phyloP scores from a whole-genome alignment of 2,113 vertebrate genomes.

The Ctenomys sociabilis region DNA sequence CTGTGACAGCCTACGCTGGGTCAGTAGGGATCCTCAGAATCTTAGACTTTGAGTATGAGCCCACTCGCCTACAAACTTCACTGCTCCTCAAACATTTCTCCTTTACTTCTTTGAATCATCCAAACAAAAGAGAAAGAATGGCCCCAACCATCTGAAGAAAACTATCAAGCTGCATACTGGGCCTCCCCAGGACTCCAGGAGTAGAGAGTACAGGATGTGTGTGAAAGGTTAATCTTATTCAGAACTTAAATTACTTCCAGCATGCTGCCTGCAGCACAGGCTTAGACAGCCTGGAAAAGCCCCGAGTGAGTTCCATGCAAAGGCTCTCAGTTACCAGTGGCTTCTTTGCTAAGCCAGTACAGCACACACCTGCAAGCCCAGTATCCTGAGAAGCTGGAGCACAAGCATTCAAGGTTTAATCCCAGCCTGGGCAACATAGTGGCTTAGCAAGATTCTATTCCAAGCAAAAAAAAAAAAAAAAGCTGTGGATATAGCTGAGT shows the following conservation, averaged over 20 bases:
- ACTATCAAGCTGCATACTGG: not conserved
- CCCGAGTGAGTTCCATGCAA: not conserved
- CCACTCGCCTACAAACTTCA: not conserved
- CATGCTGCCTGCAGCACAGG: not conserved
- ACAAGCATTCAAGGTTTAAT: not conserved
- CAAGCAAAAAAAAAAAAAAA: not conserved
- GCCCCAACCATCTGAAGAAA: not conserved
- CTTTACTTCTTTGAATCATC: not conserved
- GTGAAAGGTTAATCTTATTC: conserved; percentile 1
- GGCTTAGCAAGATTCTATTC: not conserved
- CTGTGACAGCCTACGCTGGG: not conserved
- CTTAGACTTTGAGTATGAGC: not conserved
- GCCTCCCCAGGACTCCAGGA: not conserved
- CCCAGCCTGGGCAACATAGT: not conserved
- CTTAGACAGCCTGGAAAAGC: not conserved
- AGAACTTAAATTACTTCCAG: not conserved
- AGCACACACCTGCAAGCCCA: not conserved
- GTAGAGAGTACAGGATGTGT: not conserved
- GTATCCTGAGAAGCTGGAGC: not conserved
- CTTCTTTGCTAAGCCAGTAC: not conserved
- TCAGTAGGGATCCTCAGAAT: not conserved
- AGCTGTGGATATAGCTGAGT: not conserved
- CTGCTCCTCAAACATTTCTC: not conserved
- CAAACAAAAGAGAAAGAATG: not conserved
- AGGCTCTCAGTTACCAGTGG: not conserved